Evolutionary conservation across 2,888 invertebrate genomes (phyloP).

Genomic region (Hirtodrosophila trivittata): DNA sequence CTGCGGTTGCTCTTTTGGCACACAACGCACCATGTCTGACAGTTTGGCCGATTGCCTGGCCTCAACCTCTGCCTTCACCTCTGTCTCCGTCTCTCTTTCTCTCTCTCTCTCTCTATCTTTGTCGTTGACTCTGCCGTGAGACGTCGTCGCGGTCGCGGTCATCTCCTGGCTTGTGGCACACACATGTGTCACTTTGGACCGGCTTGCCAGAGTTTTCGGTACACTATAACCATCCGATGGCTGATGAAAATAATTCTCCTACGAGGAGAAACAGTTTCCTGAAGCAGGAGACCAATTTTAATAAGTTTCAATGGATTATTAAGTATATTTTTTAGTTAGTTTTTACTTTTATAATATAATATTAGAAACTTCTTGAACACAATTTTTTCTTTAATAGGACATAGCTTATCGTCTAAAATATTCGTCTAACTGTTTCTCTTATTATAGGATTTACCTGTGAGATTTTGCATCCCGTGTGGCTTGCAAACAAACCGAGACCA

Average conservation of each 20-base stretch:
- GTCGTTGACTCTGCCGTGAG: conserved; percentile 20
- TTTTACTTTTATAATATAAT: no score
- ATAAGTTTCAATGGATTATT: no score
- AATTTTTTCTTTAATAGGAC: no score
- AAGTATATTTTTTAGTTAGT: no score
- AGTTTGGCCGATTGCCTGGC: conserved; percentile 71
- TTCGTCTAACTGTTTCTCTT: conserved; percentile 3
- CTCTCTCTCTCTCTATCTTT: conserved; percentile 2
- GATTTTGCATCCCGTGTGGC: conserved; percentile 13
- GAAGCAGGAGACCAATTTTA: no score
- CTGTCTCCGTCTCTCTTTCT: conserved; percentile 16
- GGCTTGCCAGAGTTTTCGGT: conserved; percentile 8
- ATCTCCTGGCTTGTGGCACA: conserved; percentile 70
- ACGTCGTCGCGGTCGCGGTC: conserved; percentile 67
- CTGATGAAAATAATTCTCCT: no score
- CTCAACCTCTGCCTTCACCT: conserved; percentile 20
- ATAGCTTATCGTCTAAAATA: no score
- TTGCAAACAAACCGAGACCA: conserved; percentile 39
- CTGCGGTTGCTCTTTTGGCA: conserved; percentile 73
- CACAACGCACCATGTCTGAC: conserved; percentile 74
- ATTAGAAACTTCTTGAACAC: no score
- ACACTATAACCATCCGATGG: conserved; percentile 16
- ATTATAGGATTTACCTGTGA: conserved; percentile 39
- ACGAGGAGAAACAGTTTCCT: no score
- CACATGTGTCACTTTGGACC: conserved; percentile 31